Conservation (phyloP, 1,140 invertebrate species). For the Pemphigus obesinymphae region DNA sequence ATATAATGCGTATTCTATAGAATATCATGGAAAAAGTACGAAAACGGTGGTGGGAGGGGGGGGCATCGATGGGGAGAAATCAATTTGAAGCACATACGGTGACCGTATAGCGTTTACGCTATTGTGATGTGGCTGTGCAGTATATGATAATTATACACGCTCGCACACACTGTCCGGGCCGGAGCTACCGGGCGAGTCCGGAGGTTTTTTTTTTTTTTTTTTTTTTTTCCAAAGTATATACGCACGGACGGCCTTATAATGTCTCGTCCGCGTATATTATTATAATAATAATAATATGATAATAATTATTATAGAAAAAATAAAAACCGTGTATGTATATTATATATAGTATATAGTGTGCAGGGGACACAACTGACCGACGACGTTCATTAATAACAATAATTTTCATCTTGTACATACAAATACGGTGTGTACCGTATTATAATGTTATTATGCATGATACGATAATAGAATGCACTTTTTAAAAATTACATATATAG, state of each 20-base stretch:
- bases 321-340: neutral
- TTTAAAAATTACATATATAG: neutral
- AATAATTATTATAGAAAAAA: neutral
- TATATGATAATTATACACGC: constrained; percentile 8
- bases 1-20: too few species aligned
- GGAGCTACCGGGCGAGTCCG: constrained; percentile 15
- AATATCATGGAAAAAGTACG: neutral
- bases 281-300: neutral
- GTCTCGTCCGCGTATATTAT: neutral
- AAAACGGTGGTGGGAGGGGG: neutral
- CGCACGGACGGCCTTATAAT: neutral
- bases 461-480: too few species aligned
- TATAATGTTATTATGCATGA: too few species aligned
- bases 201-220: too few species aligned
- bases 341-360: neutral
- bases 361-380: neutral
- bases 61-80: neutral
- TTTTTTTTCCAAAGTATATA: too few species aligned
- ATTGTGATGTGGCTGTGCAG: too few species aligned
- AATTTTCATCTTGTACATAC: neutral
- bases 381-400: constrained; percentile 20
- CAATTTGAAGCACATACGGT: constrained; percentile 25
- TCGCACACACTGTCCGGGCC: neutral
- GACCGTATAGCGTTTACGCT: constrained; percentile 16
- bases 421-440: neutral